These are phyloP conservation scores for Acromyrmex charruanus DNA, from an alignment of 1,140 invertebrate species.

Conservation along the genomic window DNA sequence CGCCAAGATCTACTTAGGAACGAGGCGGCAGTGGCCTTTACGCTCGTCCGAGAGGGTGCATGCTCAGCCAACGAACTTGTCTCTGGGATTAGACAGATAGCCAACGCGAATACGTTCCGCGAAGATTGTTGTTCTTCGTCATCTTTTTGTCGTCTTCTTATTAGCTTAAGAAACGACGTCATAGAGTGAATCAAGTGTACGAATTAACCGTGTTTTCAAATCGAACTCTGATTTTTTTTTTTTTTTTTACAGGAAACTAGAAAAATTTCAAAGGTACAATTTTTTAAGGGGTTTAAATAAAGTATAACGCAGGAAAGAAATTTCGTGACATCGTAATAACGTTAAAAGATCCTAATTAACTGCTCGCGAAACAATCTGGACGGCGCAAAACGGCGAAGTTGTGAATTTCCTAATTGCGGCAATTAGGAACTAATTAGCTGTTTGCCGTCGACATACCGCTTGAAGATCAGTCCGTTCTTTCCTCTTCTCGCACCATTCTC, in stretches of 20 bases:
- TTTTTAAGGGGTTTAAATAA: background rate
- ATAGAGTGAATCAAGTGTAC: no score
- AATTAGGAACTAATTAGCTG: slow-evolving; percentile 34
- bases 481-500: background rate
- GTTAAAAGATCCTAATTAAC: background rate
- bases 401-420: slow-evolving; percentile 29
- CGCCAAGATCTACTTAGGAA: slow-evolving; percentile 74
- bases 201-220: background rate
- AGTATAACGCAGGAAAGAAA: background rate
- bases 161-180: background rate
- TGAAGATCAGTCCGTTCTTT: background rate
- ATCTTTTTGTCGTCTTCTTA: background rate
- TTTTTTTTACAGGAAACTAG: no score
- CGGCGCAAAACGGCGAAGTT: background rate
- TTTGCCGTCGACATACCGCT: slow-evolving; percentile 8
- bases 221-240: background rate
- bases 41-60: slow-evolving; percentile 26
- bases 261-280: background rate
- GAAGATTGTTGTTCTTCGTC: slow-evolving; percentile 18
- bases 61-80: slow-evolving; percentile 37
- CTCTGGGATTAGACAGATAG: slow-evolving; percentile 49
- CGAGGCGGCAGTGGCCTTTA: slow-evolving; percentile 51
- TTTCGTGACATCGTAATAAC: background rate
- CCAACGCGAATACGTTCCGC: slow-evolving; percentile 22
- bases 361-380: background rate